Evolutionary conservation across 2,797 vertebrate species (phyloP), one percentile per base, ranked within the genome.

Genomic region (Myotis pilosus): DNA sequence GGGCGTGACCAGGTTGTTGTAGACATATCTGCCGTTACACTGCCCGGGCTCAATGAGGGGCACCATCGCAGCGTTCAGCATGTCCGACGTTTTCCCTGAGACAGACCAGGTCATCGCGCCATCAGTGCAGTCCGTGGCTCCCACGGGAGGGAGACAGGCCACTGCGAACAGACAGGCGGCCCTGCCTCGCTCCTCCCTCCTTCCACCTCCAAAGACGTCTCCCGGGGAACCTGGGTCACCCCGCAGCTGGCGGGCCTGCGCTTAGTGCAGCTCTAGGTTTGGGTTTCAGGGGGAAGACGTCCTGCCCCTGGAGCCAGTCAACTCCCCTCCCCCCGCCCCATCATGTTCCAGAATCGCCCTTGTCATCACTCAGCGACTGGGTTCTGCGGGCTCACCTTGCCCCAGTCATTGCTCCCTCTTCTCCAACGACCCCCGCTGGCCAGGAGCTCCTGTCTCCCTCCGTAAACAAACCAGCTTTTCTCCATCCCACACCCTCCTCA

Each of bases 11-110:
- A 96, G 84, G 23, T 98, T 98, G 2, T 98, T 25, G 47, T 99
- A 99, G 51, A 99, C 92, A 0, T 1, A 0, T 41, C 0, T 0
- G 0, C 1, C 41, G 97, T 99, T 99, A 89, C 99, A 99, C 5
- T 3, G 88, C 1, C 71, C 28, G 0, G 9, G 96, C 95, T 98
- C 98, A 87, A 98, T 97, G 38, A 99, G 93, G 13, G 83, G 96
- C 25, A 99, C 98, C 0, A 0, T 15, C 16, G 60, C 98, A 0
- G 91, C 98, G 16, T 98, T 98, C 95, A 98, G 96, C 41, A 20
- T 44, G 0, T 97, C 97, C 5, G 98, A 98, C 28, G 98, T 98
- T 92, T 98, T 98, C 92, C 98, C 98, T 98, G 28, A 49, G 88
- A 92, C 28, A 49, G 87, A 93, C 62, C 0, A 0, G 0, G 19